Percentiles rank a stretch among this genome's conserved stretches.
Conservation (phyloP, 2,888 invertebrate species). For the Caenorhabditis sulstoni region DNA sequence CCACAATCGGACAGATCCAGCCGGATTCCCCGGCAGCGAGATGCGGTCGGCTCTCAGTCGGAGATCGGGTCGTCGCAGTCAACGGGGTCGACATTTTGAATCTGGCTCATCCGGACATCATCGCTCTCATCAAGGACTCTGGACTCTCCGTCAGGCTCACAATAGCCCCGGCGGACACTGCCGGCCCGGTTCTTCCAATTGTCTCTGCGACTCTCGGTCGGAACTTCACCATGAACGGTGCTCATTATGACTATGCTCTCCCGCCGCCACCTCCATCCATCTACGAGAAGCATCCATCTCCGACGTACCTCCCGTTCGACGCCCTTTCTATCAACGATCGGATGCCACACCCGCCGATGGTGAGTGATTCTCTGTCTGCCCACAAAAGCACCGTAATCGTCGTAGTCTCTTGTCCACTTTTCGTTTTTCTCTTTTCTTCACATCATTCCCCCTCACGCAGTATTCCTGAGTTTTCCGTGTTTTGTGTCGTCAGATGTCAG, state of each 20-base stretch:
- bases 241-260: slow-evolving; percentile 47
- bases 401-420: background rate
- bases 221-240: slow-evolving; percentile 56
- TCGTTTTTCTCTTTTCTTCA: slow-evolving; percentile 9
- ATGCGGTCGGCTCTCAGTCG: slow-evolving; percentile 84
- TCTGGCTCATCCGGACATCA: slow-evolving; percentile 95
- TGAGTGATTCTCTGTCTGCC: slow-evolving; percentile 11
- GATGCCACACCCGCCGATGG: slow-evolving; percentile 19
- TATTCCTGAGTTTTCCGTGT: slow-evolving; percentile 36
- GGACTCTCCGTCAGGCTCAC: slow-evolving; percentile 87
- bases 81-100: slow-evolving; percentile 93
- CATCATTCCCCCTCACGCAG: slow-evolving; percentile 8
- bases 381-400: no score
- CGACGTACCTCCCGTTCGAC: slow-evolving; percentile 47
- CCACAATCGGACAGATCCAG: slow-evolving; percentile 94
- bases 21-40: slow-evolving; percentile 96
- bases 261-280: slow-evolving; percentile 53
- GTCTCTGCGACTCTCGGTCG: slow-evolving; percentile 62
- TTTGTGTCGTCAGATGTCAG: slow-evolving; percentile 55
- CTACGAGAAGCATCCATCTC: slow-evolving; percentile 21
- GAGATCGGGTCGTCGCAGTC: slow-evolving; percentile 95
- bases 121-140: slow-evolving; percentile 93
- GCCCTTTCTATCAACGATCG: slow-evolving; percentile 45
- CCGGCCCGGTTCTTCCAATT: slow-evolving; percentile 56
- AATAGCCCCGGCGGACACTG: slow-evolving; percentile 80